Base-by-base conservation (phyloP, 2,797 vertebrate species). In the Crocidura indochinensis region DNA sequence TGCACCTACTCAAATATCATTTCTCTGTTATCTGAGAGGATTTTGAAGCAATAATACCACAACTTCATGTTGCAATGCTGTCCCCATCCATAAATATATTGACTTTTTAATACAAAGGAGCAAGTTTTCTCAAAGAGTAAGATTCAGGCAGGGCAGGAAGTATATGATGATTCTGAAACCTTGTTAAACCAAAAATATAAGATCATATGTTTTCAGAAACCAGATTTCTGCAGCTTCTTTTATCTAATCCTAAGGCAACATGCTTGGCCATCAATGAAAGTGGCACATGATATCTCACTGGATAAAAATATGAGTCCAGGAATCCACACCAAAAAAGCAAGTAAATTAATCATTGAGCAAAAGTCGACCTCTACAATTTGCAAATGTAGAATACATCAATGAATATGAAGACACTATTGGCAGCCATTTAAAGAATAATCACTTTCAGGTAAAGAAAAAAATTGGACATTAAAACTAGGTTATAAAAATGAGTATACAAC, bases 401-500 rank as follows among this genome's bases (percentile, higher is more conserved):
- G 44, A 64, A 51, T 84, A 71, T 62, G 47, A 80, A 89, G 81
- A 38, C 6, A 22, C 31, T 2, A 10, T 14, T 65, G 17, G 31
- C 4, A 78, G 65, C 65, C 20, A 84, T 56, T 91, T 81, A 87
- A 90, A 56, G 65, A 44, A 72, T 71, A 89, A 84, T 62, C 67
- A 60, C 49, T 6, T 47, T 76, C 24, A 77, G 22, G 29, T 6
- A 83, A 72, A 56, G 73, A 78, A 47, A 15, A 88, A 73, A 92
- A 75, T 47, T 67, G 7, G 14, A 65, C 69, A 29, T 15, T 86
- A 69, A 88, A 82, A 72, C 24, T 53, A 26, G 10, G 26, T 14
- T 7, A 60, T 83, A 15, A 85, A 86, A 89, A 85, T 53, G 51
- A 31, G 20, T 38, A 38, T 38, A 38, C 2, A 38, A 38, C 2